Evolutionary conservation across 1,140 invertebrate genomes (phyloP), one percentile per base, ranked within the genome.

Genomic region (Akabosia matsudoensis): DNA sequence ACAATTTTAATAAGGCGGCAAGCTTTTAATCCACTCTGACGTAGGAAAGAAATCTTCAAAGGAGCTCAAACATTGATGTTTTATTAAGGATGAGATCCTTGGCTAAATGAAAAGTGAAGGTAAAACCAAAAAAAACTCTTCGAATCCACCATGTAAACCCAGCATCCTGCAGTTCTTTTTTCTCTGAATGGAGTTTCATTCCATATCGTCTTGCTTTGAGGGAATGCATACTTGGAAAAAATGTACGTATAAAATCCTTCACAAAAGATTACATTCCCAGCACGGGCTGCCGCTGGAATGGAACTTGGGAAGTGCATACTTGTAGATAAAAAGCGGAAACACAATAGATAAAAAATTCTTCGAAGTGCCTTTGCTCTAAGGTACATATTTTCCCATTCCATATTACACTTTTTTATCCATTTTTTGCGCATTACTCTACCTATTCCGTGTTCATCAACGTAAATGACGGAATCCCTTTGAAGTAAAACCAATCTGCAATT

Each of bases 391-490:
- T n/a, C n/a, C n/a, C n/a, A n/a, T n/a, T n/a, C n/a, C n/a, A n/a
- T n/a, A n/a, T n/a, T n/a, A n/a, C n/a, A n/a, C n/a, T n/a, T n/a
- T n/a, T n/a, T n/a, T n/a, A n/a, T n/a, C n/a, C n/a, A n/a, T n/a
- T 10, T 7, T 45, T 10, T 45, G 37, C 37, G 7, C 37, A 45
- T 10, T 45, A 18, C 37, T 7, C 37, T 10, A 45, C 18, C 7
- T 45, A 45, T 45, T 10, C 18, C 7, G 37, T 45, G 7, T 18
- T 56, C 10, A 4, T 56, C 4, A 56, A 24, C 7, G 4, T 56
- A n/a, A 56, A 56, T 56, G 54, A 56, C 22, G n/a, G 18, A 56
- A 56, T 56, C 24, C n/a, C 54, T 56, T 56, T 56, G 54, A 56
- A 56, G 54, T 56, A 56, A 56, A 56, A 56, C 54, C 54, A 56